Percentiles rank a stretch among this genome's conserved stretches.
These are phyloP conservation scores for Crocuta crocuta DNA, from an alignment of 2,113 vertebrate genomes.

Conservation along the genomic window DNA sequence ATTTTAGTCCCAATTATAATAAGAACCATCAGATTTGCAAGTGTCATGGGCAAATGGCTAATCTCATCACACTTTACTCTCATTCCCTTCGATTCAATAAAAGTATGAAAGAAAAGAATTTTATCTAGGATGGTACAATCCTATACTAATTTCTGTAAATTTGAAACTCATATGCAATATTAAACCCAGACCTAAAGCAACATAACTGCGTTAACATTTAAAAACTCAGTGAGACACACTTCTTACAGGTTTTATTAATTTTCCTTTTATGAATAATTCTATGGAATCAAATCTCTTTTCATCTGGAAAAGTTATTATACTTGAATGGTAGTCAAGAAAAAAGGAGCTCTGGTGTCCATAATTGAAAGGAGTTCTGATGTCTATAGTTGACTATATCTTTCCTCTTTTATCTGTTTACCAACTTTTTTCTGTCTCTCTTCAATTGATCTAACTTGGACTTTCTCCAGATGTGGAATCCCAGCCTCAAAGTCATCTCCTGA, in stretches of 20 bases:
- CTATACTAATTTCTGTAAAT: neutral
- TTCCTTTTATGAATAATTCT: neutral
- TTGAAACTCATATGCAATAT: neutral
- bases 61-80: neutral
- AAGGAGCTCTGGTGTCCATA: neutral
- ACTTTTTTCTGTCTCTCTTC: neutral
- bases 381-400: neutral
- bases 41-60: neutral
- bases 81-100: neutral
- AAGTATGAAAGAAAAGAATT: neutral
- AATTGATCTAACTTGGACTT: neutral
- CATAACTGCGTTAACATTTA: constrained; percentile 15
- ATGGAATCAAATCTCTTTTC: neutral
- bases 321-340: neutral
- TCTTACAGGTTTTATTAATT: neutral
- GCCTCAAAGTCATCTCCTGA: neutral
- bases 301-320: neutral
- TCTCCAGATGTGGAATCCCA: neutral
- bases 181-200: neutral
- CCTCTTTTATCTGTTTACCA: neutral
- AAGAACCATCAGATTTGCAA: neutral
- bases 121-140: neutral
- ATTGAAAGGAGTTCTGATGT: neutral
- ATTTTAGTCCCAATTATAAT: constrained; percentile 27
- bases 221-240: neutral